Evolutionary conservation across 2,888 invertebrate species (phyloP).

Genomic region (Lasioglossum morio): DNA sequence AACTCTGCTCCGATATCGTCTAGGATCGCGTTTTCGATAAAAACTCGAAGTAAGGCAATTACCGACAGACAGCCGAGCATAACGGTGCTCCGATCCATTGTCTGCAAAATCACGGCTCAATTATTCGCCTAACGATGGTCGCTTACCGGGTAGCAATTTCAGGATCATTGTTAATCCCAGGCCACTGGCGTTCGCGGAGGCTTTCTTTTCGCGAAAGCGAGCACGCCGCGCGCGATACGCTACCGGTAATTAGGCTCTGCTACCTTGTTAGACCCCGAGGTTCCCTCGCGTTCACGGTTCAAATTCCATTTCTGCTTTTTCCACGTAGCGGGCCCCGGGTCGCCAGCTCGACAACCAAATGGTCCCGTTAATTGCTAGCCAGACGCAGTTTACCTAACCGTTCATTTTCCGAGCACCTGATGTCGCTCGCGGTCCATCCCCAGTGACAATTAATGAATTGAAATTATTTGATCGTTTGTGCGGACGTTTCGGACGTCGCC

Average conservation of each 20-base stretch:
- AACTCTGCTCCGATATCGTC: neutral
- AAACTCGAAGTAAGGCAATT: neutral
- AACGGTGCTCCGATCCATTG: constrained; percentile 21
- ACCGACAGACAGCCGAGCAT: neutral
- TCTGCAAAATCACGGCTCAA: constrained; percentile 34
- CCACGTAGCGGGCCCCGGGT: neutral
- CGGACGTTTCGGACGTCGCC: neutral
- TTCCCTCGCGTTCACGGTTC: neutral
- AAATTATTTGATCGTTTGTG: neutral
- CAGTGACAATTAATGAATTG: neutral
- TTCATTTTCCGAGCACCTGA: neutral
- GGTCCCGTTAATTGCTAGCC: neutral
- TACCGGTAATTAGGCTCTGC: constrained; percentile 31
- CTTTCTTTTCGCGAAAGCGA: constrained; percentile 29
- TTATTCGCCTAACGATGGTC: constrained; percentile 44
- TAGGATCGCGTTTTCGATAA: neutral
- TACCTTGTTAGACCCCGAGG: constrained; percentile 11
- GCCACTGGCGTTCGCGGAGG: constrained; percentile 12
- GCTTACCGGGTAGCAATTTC: constrained; percentile 37
- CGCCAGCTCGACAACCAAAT: neutral
- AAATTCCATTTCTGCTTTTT: neutral
- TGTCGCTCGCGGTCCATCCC: neutral
- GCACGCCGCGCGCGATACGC: neutral
- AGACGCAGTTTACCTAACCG: neutral
- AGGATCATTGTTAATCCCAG: constrained; percentile 32